Conservation (phyloP, 1,140 invertebrate species). For the Dendrolimus kikuchii region DNA sequence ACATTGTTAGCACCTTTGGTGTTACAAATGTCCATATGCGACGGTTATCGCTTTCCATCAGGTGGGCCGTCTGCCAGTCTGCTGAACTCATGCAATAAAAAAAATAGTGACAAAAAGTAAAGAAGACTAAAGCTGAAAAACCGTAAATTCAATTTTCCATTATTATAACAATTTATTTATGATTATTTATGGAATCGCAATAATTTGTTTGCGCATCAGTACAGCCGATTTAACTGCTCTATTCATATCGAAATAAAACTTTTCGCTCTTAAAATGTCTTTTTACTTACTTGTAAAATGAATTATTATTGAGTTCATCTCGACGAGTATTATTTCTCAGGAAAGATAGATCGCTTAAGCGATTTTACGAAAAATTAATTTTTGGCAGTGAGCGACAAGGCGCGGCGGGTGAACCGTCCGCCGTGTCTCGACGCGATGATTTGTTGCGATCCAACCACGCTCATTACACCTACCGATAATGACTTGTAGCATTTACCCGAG, state of each 20-base stretch:
- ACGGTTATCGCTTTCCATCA: too few relatives aligned
- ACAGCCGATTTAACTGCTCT: slow-evolving; percentile 21
- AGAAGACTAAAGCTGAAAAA: too few relatives aligned
- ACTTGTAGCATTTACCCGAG: slow-evolving; percentile 53
- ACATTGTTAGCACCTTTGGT: too few relatives aligned
- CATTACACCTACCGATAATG: slow-evolving; percentile 53
- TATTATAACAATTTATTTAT: too few relatives aligned
- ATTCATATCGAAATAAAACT: slow-evolving; percentile 34
- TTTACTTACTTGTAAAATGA: slow-evolving; percentile 31
- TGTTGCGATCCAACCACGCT: slow-evolving; percentile 39
- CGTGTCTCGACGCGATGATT: slow-evolving; percentile 34
- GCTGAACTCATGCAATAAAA: too few relatives aligned
- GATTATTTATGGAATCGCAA: slow-evolving; percentile 40
- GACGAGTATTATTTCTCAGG: slow-evolving; percentile 54
- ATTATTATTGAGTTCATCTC: slow-evolving; percentile 35
- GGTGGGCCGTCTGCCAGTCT: too few relatives aligned
- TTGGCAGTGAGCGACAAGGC: slow-evolving; percentile 50
- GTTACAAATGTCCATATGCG: too few relatives aligned
- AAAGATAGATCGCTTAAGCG: slow-evolving; percentile 58
- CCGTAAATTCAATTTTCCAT: too few relatives aligned
- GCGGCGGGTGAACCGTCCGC: slow-evolving; percentile 16
- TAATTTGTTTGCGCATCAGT: slow-evolving; percentile 47
- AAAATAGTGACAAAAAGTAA: too few relatives aligned
- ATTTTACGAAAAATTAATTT: slow-evolving; percentile 64
- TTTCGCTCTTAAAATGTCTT: slow-evolving; percentile 37